Evolutionary conservation across 2,888 invertebrate species (phyloP).

Genomic region (Aleiodes alternator): DNA sequence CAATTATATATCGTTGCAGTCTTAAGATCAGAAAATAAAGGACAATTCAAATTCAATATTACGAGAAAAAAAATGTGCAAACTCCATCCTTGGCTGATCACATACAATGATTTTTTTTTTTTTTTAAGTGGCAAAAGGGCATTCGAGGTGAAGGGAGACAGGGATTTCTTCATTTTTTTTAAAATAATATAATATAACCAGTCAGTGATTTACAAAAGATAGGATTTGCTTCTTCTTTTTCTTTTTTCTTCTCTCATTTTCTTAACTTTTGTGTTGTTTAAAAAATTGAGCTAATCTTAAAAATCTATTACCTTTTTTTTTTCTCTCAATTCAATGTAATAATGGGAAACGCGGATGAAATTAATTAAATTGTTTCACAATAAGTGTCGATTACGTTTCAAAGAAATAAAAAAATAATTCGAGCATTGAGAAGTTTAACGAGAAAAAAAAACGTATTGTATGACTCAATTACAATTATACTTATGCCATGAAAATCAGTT

Average conservation of each 20-base stretch:
- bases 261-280: conserved; percentile 50
- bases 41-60: conserved; percentile 25
- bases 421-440: conserved; percentile 1
- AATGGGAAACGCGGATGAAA: conserved; percentile 3
- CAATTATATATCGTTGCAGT: conserved; percentile 36
- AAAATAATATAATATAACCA: conserved; percentile 53
- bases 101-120: conserved; percentile 53
- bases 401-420: conserved; percentile 23
- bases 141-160: conserved; percentile 53
- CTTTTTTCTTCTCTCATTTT: not conserved
- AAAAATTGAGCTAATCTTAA: conserved; percentile 71
- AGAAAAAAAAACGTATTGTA: not conserved
- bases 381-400: conserved; percentile 9
- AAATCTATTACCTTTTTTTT: conserved; percentile 50
- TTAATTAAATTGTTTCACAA: conserved; percentile 11
- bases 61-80: conserved; percentile 8
- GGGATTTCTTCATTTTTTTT: conserved; percentile 3
- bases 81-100: conserved; percentile 50
- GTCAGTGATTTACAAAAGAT: conserved; percentile 68
- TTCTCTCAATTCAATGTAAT: conserved; percentile 10
- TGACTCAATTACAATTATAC: conserved; percentile 23
- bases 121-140: conserved; percentile 48
- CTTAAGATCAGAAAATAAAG: conserved; percentile 38
- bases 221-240: conserved; percentile 42
- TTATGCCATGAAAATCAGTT: conserved; percentile 12